These are phyloP conservation scores for Macrotus californicus DNA, from an alignment of 2,113 vertebrate genomes.

Conservation along the genomic window DNA sequence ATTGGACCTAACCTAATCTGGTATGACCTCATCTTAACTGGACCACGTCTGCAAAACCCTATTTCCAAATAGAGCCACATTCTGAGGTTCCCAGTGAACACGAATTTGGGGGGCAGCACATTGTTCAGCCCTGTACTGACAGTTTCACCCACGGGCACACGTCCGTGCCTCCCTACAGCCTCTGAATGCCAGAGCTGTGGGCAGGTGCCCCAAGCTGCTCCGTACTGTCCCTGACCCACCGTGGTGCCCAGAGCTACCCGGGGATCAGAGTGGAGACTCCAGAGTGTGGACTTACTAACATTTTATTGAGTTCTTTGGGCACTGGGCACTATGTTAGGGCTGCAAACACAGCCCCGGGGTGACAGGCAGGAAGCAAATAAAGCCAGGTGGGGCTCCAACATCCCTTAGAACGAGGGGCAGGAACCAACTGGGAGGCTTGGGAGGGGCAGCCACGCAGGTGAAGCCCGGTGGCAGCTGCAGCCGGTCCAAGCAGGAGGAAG, in stretches of 20 bases:
- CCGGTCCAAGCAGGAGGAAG: not conserved
- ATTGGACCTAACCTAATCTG: not conserved
- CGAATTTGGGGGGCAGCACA: not conserved
- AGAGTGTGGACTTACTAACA: not conserved
- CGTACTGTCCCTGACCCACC: accelerated
- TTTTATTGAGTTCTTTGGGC: not conserved
- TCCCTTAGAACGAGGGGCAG: not conserved
- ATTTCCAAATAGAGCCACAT: not conserved
- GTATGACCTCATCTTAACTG: not conserved
- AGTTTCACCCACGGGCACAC: not conserved
- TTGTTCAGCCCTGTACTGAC: not conserved
- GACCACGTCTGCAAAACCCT: not conserved
- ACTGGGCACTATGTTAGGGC: not conserved
- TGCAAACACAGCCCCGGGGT: not conserved
- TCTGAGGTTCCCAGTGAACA: not conserved
- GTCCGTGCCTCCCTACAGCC: not conserved
- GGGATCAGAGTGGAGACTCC: too few species aligned
- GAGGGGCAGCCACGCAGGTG: not conserved
- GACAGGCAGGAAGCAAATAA: not conserved
- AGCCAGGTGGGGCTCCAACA: not conserved
- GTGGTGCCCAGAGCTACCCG: not conserved
- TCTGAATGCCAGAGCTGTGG: not conserved
- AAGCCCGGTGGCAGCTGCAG: accelerated
- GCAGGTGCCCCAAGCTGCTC: not conserved
- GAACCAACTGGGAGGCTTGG: not conserved